phyloP scores from a whole-genome alignment of 2,888 invertebrate genomes.

The Pantelozetes paolii region DNA sequence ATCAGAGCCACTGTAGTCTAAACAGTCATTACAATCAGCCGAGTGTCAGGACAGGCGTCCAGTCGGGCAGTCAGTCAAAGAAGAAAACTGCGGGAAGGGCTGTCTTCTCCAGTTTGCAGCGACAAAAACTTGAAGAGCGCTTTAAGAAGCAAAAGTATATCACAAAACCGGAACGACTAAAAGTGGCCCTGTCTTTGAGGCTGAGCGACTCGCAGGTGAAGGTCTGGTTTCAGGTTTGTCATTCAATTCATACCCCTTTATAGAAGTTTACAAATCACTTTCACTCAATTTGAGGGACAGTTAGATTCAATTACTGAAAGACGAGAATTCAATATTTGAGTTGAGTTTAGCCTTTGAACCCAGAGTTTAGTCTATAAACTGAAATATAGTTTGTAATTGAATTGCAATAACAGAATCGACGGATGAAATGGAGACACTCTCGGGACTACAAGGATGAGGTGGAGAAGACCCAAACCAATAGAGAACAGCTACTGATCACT shows the following conservation, averaged over 20 bases:
- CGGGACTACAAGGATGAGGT: slow-evolving; percentile 42
- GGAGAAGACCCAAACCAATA: background rate
- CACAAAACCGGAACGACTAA: slow-evolving; percentile 86
- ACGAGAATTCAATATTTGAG: too few relatives aligned
- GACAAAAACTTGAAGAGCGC: slow-evolving; percentile 86
- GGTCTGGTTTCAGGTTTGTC: slow-evolving; percentile 73
- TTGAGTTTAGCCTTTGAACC: too few relatives aligned
- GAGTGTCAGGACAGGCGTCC: background rate
- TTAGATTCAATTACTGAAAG: too few relatives aligned
- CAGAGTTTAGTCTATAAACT: too few relatives aligned
- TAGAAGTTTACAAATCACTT: background rate
- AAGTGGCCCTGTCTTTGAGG: slow-evolving; percentile 82
- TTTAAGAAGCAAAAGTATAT: slow-evolving; percentile 94
- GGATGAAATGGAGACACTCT: slow-evolving; percentile 79
- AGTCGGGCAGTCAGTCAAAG: slow-evolving; percentile 52
- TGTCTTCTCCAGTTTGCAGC: slow-evolving; percentile 86
- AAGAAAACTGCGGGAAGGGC: slow-evolving; percentile 93
- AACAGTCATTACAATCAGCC: slow-evolving; percentile 5
- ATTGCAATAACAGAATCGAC: slow-evolving; percentile 65
- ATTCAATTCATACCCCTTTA: background rate
- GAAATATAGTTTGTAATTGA: too few relatives aligned
- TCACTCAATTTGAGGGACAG: background rate
- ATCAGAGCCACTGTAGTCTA: background rate
- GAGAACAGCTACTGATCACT: background rate
- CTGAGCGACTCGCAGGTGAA: slow-evolving; percentile 92